phyloP scores from a whole-genome alignment of 2,797 vertebrate species.

The Notolabrus celidotus region DNA sequence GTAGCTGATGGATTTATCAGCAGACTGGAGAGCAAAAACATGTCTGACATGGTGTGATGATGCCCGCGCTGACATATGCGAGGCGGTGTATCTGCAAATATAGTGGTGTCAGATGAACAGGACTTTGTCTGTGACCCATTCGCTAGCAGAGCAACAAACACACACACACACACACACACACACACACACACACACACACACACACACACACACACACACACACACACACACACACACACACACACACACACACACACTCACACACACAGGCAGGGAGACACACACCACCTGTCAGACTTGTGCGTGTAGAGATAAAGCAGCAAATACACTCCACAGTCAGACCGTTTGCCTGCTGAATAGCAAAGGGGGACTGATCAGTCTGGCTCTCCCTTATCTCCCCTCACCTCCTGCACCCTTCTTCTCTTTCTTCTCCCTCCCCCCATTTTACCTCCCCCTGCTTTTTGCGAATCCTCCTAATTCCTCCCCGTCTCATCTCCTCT shows the following conservation, averaged over 20 bases:
- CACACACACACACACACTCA: slow-evolving; percentile 22
- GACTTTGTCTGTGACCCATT: slow-evolving; percentile 56
- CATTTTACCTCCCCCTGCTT: slow-evolving; percentile 11
- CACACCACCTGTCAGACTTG: slow-evolving; percentile 51
- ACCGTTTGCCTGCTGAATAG: slow-evolving; percentile 66
- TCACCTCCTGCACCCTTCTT: slow-evolving; percentile 70
- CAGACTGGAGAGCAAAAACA: slow-evolving; percentile 26
- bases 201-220: slow-evolving; percentile 18
- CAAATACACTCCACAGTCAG: slow-evolving; percentile 49
- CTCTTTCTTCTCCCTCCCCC: slow-evolving; percentile 28
- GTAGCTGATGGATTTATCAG: slow-evolving; percentile 44
- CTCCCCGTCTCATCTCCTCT: slow-evolving; percentile 29
- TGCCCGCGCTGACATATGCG: slow-evolving; percentile 35
- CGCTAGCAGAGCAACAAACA: slow-evolving; percentile 18
- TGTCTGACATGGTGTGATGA: slow-evolving; percentile 29
- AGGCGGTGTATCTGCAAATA: slow-evolving; percentile 31
- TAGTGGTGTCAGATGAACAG: slow-evolving; percentile 50
- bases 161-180: slow-evolving; percentile 20
- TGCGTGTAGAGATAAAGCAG: slow-evolving; percentile 63
- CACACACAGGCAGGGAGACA: background rate
- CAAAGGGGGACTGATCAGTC: slow-evolving; percentile 55
- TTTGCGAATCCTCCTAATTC: slow-evolving; percentile 54
- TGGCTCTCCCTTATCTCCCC: slow-evolving; percentile 56
- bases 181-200: slow-evolving; percentile 2
- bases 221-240: slow-evolving; percentile 18